Evolutionary conservation across 2,113 vertebrate species (phyloP).

Genomic region (Leptosomus discolor): DNA sequence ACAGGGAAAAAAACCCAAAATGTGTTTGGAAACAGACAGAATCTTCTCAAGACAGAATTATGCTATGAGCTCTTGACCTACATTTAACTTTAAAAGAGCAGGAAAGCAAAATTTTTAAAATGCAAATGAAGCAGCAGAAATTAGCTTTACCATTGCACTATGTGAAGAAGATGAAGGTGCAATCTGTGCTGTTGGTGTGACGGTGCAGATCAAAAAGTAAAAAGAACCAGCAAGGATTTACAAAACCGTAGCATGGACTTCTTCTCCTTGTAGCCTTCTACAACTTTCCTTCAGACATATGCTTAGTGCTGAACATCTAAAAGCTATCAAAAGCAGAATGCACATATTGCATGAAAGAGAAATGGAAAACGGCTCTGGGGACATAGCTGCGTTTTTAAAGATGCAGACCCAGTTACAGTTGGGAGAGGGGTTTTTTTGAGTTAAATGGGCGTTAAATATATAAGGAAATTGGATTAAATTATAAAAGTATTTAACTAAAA

Average conservation of each 20-base stretch:
- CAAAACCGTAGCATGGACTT: not conserved
- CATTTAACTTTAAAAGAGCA: not conserved
- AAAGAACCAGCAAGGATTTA: not conserved
- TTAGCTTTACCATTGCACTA: not conserved
- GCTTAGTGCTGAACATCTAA: not conserved
- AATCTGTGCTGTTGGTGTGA: not conserved
- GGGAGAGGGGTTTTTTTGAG: not conserved
- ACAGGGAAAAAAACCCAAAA: not conserved
- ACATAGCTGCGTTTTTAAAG: not conserved
- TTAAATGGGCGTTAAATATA: not conserved
- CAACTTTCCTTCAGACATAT: constrained; percentile 49
- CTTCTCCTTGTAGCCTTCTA: not conserved
- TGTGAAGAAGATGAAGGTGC: not conserved
- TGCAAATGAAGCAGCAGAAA: constrained; percentile 9
- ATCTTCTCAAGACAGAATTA: not conserved
- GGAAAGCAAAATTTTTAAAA: not conserved
- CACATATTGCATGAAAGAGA: constrained; percentile 45
- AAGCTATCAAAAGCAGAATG: constrained; percentile 21
- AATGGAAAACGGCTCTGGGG: not conserved
- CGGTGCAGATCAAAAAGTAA: not conserved
- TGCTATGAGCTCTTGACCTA: not conserved
- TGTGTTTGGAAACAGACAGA: not conserved
- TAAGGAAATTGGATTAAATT: not conserved
- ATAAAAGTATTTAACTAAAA: not conserved
- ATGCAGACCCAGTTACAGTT: not conserved